phyloP scores from a whole-genome alignment of 2,797 vertebrate species.

The Onychomys torridus region DNA sequence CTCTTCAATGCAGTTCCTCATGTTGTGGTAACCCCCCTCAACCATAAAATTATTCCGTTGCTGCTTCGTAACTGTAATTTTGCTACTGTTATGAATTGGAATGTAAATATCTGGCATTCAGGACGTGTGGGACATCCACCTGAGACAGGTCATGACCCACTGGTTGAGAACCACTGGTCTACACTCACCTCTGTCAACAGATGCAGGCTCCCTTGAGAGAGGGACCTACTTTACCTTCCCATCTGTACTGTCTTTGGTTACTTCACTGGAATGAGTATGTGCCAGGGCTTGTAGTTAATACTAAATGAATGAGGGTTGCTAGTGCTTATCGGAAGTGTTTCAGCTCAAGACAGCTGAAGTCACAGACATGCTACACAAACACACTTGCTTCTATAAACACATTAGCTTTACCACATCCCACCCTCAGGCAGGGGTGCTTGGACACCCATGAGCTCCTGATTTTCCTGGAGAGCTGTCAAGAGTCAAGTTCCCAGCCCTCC shows the following conservation, averaged over 20 bases:
- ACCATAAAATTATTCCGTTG: background rate
- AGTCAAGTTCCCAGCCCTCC: background rate
- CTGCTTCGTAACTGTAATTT: background rate
- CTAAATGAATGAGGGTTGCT: slow-evolving; percentile 11
- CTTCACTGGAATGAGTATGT: background rate
- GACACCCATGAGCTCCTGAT: background rate
- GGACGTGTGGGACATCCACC: background rate
- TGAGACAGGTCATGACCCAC: background rate
- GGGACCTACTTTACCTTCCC: background rate
- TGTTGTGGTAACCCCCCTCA: background rate
- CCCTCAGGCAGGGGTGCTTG: too few relatives aligned
- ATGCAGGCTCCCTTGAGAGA: background rate
- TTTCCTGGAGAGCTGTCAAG: background rate
- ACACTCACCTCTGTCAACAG: background rate
- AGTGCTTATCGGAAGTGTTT: background rate
- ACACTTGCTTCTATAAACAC: background rate
- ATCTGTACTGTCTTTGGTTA: background rate
- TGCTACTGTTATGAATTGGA: too few relatives aligned
- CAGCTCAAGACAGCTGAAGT: background rate
- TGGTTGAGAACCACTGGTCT: background rate
- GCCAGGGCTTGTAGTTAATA: background rate
- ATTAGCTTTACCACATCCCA: too few relatives aligned
- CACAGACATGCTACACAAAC: background rate
- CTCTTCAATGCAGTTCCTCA: background rate
- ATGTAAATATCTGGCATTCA: background rate